A percentile compares a stretch with the other conserved stretches of the same genome.
Conservation (phyloP, 37 sponge, comb jelly and placozoan genomes). For the Bolinopsis microptera region DNA sequence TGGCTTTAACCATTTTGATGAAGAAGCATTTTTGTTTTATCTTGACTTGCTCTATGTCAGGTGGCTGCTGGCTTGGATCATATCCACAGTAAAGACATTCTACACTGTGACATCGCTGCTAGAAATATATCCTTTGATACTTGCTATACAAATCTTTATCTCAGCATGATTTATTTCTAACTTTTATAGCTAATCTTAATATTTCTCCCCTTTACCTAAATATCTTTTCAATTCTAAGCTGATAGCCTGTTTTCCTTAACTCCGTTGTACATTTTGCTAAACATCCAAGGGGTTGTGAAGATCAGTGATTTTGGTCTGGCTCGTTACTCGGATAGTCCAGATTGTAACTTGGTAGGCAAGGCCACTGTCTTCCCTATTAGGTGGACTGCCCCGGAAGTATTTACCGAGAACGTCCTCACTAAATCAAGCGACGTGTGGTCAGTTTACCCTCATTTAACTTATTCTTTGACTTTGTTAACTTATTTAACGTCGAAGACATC, state of each 20-base stretch:
- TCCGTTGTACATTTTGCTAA: constrained; percentile 70
- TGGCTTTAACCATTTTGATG: too few species aligned
- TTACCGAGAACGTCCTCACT: constrained; percentile 63
- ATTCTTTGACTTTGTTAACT: too few species aligned
- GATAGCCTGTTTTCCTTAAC: constrained; percentile 70
- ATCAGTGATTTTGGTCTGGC: constrained; percentile 80
- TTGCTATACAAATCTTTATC: not conserved
- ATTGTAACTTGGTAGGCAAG: constrained; percentile 38
- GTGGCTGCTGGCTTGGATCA: constrained; percentile 80
- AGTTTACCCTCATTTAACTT: too few species aligned
- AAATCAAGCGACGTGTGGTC: constrained; percentile 83
- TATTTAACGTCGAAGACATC: too few species aligned
- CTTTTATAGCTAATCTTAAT: not conserved
- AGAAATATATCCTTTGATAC: constrained; percentile 82
- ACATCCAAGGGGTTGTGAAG: constrained; percentile 67
- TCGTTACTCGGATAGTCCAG: constrained; percentile 66
- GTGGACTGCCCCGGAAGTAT: constrained; percentile 87
- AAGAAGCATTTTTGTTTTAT: not conserved
- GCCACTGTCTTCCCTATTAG: constrained; percentile 69
- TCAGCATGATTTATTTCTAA: not conserved
- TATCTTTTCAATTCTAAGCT: not conserved
- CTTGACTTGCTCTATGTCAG: constrained; percentile 50
- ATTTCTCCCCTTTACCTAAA: not conserved
- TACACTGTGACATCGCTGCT: constrained; percentile 90
- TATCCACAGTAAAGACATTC: constrained; percentile 74